Evolutionary conservation across 2,888 invertebrate species (phyloP), one percentile per base, ranked within the genome.

Genomic region (Chaitophorus viminalis): DNA sequence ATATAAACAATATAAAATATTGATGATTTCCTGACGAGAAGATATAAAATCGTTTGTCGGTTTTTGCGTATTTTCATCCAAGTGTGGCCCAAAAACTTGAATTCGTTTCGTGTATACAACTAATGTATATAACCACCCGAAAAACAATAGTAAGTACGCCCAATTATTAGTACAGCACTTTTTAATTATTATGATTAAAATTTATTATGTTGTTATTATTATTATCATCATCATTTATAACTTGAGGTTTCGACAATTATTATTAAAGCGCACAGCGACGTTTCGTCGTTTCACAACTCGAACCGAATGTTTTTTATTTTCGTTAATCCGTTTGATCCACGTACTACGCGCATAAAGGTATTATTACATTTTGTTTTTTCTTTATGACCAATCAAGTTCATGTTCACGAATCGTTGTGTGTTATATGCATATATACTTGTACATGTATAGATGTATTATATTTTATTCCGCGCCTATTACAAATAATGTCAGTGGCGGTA

Each of bases 361-460:
- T 70, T 11, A 36, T 1, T n/a, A 33, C 6, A 46, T 21, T 72
- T 33, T 68, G 29, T 68, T 33, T 72, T 21, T 72, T 33, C 17
- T 8, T 21, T 36, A 36, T 72, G 33, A 8, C 33, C 83, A 72
- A 83, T 74, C 83, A 83, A 83, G 83, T 83, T 83, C 83, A 83
- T 31, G 83, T 83, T 60, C 83, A 83, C 74, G 82, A 72, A 52
- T 36, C 39, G 36, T 33, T 33, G 4, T 21, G 31, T 60, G 18
- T 25, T 60, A 6, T 6, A 25, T 14, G 36, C 74, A 36, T 8
- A 74, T 36, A 18, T 54, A 54, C 54, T 18, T 11, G 54, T 52
- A 52, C 11, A 52, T 52, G 11, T 9, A 52, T 52, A 14, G 4
- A 52, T 52, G 11, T 39, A 79, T 81, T 68, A 33, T 31, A 68